phyloP scores from a whole-genome alignment of 2,113 vertebrate species.

The Ondatra zibethicus region DNA sequence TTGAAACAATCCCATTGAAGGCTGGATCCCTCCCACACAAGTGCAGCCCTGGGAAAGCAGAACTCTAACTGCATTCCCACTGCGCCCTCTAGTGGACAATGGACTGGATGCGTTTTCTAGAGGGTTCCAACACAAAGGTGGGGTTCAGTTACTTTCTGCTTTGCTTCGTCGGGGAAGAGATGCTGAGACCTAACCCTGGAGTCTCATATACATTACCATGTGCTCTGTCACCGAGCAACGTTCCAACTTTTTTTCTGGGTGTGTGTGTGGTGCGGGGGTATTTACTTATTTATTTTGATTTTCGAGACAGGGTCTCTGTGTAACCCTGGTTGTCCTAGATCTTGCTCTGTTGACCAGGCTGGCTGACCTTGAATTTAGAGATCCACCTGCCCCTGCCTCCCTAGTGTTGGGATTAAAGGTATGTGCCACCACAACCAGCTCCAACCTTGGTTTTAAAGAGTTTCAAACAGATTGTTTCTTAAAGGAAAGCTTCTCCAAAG shows the following conservation, averaged over 20 bases:
- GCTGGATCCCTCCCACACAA: not conserved
- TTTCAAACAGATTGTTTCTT: constrained; percentile 38
- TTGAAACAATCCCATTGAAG: not conserved
- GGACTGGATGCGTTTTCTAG: not conserved
- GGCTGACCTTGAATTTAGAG: no score
- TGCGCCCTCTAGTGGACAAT: constrained; percentile 65
- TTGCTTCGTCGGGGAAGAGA: not conserved
- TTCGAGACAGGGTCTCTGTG: no score
- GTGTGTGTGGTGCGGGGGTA: no score
- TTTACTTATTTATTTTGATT: no score
- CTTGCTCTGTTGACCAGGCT: no score
- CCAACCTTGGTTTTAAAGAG: not conserved
- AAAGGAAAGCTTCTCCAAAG: constrained; percentile 20
- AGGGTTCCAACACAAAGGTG: not conserved
- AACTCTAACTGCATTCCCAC: not conserved
- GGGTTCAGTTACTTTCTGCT: not conserved
- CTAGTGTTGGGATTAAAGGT: no score
- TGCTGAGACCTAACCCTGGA: not conserved
- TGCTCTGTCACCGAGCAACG: not conserved
- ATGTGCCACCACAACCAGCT: no score
- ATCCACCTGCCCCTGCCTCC: no score
- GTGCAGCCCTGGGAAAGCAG: not conserved
- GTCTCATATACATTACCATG: not conserved
- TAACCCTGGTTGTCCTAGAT: no score
- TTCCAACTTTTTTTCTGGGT: no score